These are phyloP conservation scores for Patella pellucida DNA, from an alignment of 2,888 invertebrate genomes.

Conservation along the genomic window DNA sequence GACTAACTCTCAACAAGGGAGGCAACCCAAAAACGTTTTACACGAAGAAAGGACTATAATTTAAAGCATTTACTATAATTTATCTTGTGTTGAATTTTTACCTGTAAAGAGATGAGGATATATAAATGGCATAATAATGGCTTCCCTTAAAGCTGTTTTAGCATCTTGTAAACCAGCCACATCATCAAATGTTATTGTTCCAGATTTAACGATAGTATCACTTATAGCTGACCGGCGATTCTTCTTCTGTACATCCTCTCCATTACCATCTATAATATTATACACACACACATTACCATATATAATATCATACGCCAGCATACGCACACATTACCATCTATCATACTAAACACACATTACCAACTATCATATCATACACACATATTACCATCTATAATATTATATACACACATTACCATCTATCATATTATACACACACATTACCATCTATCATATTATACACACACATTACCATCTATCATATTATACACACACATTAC, in stretches of 20 bases:
- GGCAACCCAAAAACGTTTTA: background rate
- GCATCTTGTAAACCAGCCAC: constrained; percentile 74
- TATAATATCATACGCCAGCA: background rate
- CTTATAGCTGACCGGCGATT: constrained; percentile 55
- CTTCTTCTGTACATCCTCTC: constrained; percentile 39
- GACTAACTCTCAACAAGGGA: too few relatives aligned
- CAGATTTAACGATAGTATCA: constrained; percentile 57
- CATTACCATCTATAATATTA: constrained; percentile 14
- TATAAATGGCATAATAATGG: constrained; percentile 73
- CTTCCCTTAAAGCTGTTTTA: constrained; percentile 73
- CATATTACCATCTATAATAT: too few relatives aligned
- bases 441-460: too few relatives aligned
- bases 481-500: too few relatives aligned
- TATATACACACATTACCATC: too few relatives aligned
- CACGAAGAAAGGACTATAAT: background rate
- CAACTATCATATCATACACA: too few relatives aligned
- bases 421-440: too few relatives aligned
- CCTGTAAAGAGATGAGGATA: constrained; percentile 75
- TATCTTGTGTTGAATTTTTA: constrained; percentile 27
- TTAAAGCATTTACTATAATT: background rate
- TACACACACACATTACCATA: background rate
- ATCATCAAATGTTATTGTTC: constrained; percentile 67
- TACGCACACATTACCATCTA: background rate
- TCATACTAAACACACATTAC: background rate
- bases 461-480: too few relatives aligned